Base-by-base conservation (phyloP, 2,888 invertebrate species). In the Clanis bilineata region DNA sequence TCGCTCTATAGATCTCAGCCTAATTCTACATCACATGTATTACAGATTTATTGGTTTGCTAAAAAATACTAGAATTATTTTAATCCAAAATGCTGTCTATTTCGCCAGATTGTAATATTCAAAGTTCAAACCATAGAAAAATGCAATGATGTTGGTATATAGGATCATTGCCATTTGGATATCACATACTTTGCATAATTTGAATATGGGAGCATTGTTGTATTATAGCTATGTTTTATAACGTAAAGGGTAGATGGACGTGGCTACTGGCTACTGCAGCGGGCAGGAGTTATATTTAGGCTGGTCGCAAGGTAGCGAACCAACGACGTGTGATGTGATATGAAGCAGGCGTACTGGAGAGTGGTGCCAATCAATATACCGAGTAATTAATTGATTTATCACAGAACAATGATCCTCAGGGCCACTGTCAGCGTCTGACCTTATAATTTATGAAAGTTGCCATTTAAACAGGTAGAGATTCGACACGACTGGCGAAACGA, bases 241-340 rank as follows among this genome's bases (percentile, higher is more conserved):
- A 18, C 51, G 51, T 6, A 18, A 32, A 15, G 32, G 51, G 28
- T 51, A 10, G 51, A 51, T 51, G 51, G 28, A 18, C 51, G 51
- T 28, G 32, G 51, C 28, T 18, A 32, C 51, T 28, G 32, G 51
- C 28, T 18, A 32, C 51, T 39, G 47, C 38, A 39, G 38, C 21
- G 21, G 28, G 43, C 22, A 28, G 36, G 32, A 23, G 74, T 84
- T 91, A 90, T 88, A 88, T 85, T 87, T 90, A 90, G 39, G 47
- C 38, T 21, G 32, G 47, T 39, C 47, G 56, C 57, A 58, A 51
- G 67, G 72, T 64, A 68, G 71, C 73, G 71, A 77, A 66, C 74
- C 83, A 84, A 63, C 79, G 85, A 82, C 74, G 83, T 86, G 84
- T 86, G 82, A 82, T 80, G 25, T 25, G 36, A 36, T 36, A 74